phyloP scores from a whole-genome alignment of 2,113 vertebrate genomes.

The Pandion haliaetus region DNA sequence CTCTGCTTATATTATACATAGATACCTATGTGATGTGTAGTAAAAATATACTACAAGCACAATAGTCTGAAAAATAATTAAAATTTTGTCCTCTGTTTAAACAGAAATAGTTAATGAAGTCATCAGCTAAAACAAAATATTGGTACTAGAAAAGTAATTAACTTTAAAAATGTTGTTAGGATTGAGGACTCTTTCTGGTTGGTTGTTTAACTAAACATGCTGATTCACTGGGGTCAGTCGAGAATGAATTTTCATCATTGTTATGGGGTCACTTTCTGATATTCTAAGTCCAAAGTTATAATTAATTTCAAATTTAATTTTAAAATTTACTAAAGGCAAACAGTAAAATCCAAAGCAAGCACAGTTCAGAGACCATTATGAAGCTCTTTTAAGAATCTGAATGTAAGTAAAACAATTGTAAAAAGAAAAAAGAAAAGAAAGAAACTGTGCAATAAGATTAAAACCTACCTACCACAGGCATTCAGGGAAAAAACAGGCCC shows the following conservation, averaged over 20 bases:
- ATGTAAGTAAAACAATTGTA: background rate
- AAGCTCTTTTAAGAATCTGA: background rate
- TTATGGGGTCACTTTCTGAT: background rate
- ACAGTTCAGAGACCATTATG: background rate
- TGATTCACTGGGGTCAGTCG: background rate
- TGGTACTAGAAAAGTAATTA: background rate
- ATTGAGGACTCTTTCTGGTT: background rate
- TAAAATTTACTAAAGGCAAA: background rate
- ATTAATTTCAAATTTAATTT: background rate
- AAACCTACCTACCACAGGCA: constrained; percentile 48
- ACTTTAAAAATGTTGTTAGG: background rate
- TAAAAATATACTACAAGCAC: background rate
- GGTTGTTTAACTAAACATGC: constrained; percentile 25
- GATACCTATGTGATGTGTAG: background rate
- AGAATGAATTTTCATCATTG: background rate
- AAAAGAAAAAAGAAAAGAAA: constrained; percentile 5
- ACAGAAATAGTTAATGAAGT: background rate
- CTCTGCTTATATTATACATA: background rate
- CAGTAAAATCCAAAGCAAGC: constrained; percentile 21
- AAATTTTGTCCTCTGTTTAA: background rate
- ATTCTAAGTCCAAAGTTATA: background rate
- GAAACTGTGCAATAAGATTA: background rate
- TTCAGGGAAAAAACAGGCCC: background rate
- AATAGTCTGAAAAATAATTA: background rate
- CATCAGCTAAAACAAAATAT: background rate